Evolutionary conservation across 2,888 invertebrate species (phyloP).

Genomic region (Pammene fasciana): DNA sequence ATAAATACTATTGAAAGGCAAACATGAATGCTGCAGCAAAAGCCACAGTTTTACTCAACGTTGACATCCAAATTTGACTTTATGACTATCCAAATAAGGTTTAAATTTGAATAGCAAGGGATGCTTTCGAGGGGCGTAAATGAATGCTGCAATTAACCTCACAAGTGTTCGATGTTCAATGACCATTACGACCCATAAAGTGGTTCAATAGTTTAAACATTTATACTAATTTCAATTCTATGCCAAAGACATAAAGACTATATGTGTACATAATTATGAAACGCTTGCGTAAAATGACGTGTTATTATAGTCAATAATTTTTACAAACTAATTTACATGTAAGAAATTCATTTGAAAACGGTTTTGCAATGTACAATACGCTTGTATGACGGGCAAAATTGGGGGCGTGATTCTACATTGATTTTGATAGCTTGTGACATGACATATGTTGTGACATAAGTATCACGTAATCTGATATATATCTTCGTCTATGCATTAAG

Average conservation of each 20-base stretch:
- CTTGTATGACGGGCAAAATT: background rate
- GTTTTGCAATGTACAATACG: background rate
- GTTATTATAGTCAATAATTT: constrained; percentile 3
- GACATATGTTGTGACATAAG: no score
- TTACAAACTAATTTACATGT: constrained; percentile 3
- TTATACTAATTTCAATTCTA: constrained; percentile 3
- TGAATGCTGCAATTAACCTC: constrained; percentile 20
- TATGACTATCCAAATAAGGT: background rate
- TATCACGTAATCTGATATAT: no score
- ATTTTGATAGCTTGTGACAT: background rate
- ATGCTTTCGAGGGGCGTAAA: background rate
- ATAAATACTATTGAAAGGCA: background rate
- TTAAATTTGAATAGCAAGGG: background rate
- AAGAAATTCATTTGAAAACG: background rate
- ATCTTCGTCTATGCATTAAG: no score
- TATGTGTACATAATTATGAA: background rate
- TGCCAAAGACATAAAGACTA: background rate
- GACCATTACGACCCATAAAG: constrained; percentile 30
- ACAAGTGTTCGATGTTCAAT: constrained; percentile 27
- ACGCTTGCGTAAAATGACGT: constrained; percentile 21
- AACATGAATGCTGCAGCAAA: constrained; percentile 2
- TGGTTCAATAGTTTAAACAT: background rate
- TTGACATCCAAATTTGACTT: background rate
- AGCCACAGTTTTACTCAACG: background rate
- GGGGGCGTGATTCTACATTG: background rate